Evolutionary conservation across 2,797 vertebrate genomes (phyloP), one percentile per base, ranked within the genome.

Genomic region (Brotula barbata): DNA sequence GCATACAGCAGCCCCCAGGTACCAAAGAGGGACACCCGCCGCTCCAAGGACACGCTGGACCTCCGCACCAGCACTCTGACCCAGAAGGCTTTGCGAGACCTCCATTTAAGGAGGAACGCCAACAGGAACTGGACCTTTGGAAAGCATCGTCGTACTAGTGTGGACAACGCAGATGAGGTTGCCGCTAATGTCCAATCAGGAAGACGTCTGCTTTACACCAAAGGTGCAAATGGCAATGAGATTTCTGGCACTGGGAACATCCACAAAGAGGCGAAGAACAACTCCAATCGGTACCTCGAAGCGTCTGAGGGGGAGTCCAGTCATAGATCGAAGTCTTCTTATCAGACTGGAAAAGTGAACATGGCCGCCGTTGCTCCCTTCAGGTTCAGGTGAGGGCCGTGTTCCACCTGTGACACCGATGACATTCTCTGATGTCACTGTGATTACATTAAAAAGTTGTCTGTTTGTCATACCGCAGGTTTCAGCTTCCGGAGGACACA

Each of bases 301-400:
- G 28, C 25, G 15, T 39, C 49, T 8, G 69, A 75, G 5, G 44
- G 44, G 67, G 68, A 68, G 3, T 68, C 61, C 21, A 51, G 44
- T 2, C 61, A 61, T 55, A 77, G 70, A 67, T 45, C 65, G 8
- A 69, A 66, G 60, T 41, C 75, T 44, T 52, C 55, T 10, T 21
- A 53, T 64, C 68, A 70, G 33, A 73, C 63, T 0, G 90, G 82
- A 28, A 90, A 64, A 60, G 88, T 92, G 0, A 87, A 92, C 84
- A 95, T 93, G 33, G 95, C 93, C 4, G 90, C 95, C 0, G 92
- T 97, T 45, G 93, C 94, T 51, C 95, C 95, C 19, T 96, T 97
- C 85, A 92, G 89, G 71, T 95, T 94, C 91, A 91, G 93, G 96
- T 96, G 83, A 93, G 90, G 77, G 46, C 67, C 64, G 71, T 71